phyloP scores from a whole-genome alignment of 2,113 vertebrate genomes.

The Conger conger region DNA sequence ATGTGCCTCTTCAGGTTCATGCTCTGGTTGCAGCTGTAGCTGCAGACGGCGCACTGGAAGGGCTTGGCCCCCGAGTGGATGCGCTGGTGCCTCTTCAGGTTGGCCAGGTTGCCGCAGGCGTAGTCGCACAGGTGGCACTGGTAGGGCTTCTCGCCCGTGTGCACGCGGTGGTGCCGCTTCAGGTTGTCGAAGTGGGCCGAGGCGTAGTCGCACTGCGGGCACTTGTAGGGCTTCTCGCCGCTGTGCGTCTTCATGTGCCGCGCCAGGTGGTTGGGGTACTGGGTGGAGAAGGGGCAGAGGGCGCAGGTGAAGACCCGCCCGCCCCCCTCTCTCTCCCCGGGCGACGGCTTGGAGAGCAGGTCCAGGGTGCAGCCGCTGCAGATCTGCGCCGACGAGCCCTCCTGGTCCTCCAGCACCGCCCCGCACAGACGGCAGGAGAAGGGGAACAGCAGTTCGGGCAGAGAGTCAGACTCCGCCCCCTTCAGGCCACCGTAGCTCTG shows the following conservation, averaged over 20 bases:
- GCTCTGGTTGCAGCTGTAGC: slow-evolving; percentile 82
- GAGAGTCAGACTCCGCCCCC: slow-evolving; percentile 54
- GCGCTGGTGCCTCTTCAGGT: slow-evolving; percentile 79
- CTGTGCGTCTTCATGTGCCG: slow-evolving; percentile 84
- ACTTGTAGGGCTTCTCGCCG: slow-evolving; percentile 77
- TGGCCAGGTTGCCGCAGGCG: slow-evolving; percentile 80
- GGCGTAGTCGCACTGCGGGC: slow-evolving; percentile 75
- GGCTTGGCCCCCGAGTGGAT: slow-evolving; percentile 83
- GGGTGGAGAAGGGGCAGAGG: slow-evolving; percentile 76
- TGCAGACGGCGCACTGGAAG: slow-evolving; percentile 79
- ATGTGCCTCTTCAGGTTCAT: slow-evolving; percentile 85
- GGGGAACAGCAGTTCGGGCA: slow-evolving; percentile 77
- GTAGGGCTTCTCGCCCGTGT: slow-evolving; percentile 74
- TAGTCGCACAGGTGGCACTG: slow-evolving; percentile 75
- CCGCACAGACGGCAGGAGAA: slow-evolving; percentile 78
- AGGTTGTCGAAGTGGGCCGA: slow-evolving; percentile 80
- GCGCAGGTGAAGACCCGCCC: slow-evolving; percentile 74
- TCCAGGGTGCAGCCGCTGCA: slow-evolving; percentile 71
- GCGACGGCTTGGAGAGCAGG: slow-evolving; percentile 59
- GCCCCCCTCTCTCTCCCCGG: slow-evolving; percentile 40
- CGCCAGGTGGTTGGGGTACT: slow-evolving; percentile 79
- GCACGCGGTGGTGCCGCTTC: slow-evolving; percentile 77
- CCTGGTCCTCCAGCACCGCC: slow-evolving; percentile 76
- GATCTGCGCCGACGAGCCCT: slow-evolving; percentile 64
- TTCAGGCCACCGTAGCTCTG: slow-evolving; percentile 58